Percentiles rank a stretch among this genome's conserved stretches.
phyloP scores from a whole-genome alignment of 2,113 vertebrate species.

The Conger conger region DNA sequence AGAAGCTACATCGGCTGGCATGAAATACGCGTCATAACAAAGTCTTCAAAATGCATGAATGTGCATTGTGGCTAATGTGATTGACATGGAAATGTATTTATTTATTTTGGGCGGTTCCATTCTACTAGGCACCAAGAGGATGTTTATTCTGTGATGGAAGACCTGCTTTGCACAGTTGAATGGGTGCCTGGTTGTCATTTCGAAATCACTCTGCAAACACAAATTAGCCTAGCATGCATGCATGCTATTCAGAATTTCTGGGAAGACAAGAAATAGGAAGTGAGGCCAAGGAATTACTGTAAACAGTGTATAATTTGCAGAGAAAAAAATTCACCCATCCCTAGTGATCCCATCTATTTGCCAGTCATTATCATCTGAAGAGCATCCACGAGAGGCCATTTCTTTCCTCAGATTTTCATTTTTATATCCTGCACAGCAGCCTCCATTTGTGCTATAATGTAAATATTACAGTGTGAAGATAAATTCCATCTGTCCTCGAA shows the following conservation, averaged over 20 bases:
- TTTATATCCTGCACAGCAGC: constrained; percentile 30
- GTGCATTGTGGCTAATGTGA: background rate
- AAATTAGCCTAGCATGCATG: constrained; percentile 14
- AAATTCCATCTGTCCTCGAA: constrained; percentile 27
- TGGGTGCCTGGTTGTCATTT: constrained; percentile 25
- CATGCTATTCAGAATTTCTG: constrained; percentile 15
- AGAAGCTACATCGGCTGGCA: background rate
- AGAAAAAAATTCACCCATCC: constrained; percentile 14
- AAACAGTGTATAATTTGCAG: constrained; percentile 21
- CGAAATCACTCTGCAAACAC: constrained; percentile 16
- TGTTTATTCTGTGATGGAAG: constrained; percentile 9
- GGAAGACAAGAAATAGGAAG: background rate
- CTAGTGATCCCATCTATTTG: constrained; percentile 25
- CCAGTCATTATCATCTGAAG: constrained; percentile 23
- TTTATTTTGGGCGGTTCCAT: background rate
- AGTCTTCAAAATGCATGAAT: background rate
- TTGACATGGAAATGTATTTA: background rate
- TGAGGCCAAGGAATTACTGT: constrained; percentile 1
- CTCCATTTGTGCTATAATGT: background rate
- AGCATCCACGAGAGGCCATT: constrained; percentile 2
- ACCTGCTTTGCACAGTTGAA: constrained; percentile 3
- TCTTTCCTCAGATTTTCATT: constrained; percentile 35
- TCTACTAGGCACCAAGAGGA: constrained; percentile 5
- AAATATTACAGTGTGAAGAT: background rate
- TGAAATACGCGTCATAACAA: background rate